Evolutionary conservation across 2,888 invertebrate species (phyloP).

Genomic region (Eugnorisma glareosa): DNA sequence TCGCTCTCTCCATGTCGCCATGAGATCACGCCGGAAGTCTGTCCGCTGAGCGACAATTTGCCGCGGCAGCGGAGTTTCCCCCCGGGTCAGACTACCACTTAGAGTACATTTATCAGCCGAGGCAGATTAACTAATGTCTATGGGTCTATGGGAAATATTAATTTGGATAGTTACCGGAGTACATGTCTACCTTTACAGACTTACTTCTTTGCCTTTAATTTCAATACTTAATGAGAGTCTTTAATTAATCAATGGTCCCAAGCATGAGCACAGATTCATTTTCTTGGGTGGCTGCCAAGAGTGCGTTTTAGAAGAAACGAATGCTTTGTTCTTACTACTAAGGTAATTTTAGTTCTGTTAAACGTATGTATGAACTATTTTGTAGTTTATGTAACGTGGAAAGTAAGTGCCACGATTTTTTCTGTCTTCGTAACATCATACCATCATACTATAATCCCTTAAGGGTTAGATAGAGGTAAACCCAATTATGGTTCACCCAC

Average conservation of each 20-base stretch:
- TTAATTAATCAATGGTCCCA: slow-evolving; percentile 23
- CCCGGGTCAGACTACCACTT: background rate
- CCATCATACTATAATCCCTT: background rate
- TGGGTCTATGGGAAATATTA: background rate
- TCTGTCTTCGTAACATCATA: background rate
- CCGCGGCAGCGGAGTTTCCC: too few relatives aligned
- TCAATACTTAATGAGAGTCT: slow-evolving; percentile 33
- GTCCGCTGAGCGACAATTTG: too few relatives aligned
- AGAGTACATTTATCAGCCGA: background rate
- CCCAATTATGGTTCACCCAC: background rate
- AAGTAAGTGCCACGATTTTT: background rate
- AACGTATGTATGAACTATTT: slow-evolving; percentile 6
- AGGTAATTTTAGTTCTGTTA: background rate
- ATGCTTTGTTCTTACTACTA: slow-evolving; percentile 2
- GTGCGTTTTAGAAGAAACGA: background rate
- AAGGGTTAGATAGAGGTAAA: background rate
- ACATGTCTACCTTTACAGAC: background rate
- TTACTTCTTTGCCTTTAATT: background rate
- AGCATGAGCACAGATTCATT: slow-evolving; percentile 23
- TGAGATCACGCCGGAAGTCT: too few relatives aligned
- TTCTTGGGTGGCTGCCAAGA: slow-evolving; percentile 26
- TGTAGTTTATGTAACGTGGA: background rate
- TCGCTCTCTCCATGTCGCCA: too few relatives aligned
- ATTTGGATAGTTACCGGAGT: background rate
- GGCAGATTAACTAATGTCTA: background rate